Evolutionary conservation across 2,113 vertebrate genomes (phyloP), one percentile per base, ranked within the genome.

Genomic region (Pluvianellus socialis): DNA sequence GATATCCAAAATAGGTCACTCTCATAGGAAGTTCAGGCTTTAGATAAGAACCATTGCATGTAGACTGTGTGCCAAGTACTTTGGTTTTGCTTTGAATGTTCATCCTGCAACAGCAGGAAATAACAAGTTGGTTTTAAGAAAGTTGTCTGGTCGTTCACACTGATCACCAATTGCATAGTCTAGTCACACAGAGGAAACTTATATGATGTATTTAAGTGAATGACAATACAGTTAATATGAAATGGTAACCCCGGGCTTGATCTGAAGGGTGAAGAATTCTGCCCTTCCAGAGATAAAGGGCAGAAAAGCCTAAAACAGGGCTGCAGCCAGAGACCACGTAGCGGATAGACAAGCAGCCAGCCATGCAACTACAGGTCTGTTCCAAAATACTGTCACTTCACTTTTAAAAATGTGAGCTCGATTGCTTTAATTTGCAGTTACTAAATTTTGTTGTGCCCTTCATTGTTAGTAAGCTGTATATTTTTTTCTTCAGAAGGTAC

Each of bases 351-450:
- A 7, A 70, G 61, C 66, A 86, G 49, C 21, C 32, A 65, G n/a
- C 67, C 33, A 23, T 10, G 24, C 56, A 71, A 0, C 44, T 65
- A 7, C 0, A 0, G 42, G 8, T 63, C 30, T 38, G 40, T 33
- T 70, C 35, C 35, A 55, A 80, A 84, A 61, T 32, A 38, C 14
- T 17, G 16, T 61, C 40, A 8, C 32, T 61, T 88, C 45, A 20
- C 50, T 70, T 10, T 59, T 68, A 50, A 49, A 79, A 80, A 50
- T 4, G 40, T 55, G 38, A 87, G 5, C 15, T 42, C 6, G 1
- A 52, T 90, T 66, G 23, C 33, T 86, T 44, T 70, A 55, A 61
- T 88, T 61, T 61, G 30, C 14, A 47, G 12, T 88, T 62, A 22
- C 11, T 56, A 13, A 56, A n/a, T 79, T 81, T 74, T 74, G 8